Evolutionary conservation across 2,113 vertebrate genomes (phyloP).

Genomic region (Pleuronectes platessa): DNA sequence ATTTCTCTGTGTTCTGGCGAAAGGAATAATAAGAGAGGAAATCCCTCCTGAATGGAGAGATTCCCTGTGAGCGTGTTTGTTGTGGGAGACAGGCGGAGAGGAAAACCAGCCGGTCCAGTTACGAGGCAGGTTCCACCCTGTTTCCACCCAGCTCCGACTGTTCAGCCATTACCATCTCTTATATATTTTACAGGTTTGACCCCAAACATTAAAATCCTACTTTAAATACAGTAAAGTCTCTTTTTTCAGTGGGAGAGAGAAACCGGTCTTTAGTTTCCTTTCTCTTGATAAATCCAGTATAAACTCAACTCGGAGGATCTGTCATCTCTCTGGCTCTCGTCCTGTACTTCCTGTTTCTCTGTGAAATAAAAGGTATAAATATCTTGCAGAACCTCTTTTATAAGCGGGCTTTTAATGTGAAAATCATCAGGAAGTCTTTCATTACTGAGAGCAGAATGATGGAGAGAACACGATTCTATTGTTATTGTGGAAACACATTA

Average conservation of each 20-base stretch:
- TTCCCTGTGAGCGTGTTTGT: conserved; percentile 25
- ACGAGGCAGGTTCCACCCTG: conserved; percentile 49
- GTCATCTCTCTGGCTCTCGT: too few relatives aligned
- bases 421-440: not conserved
- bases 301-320: too few relatives aligned
- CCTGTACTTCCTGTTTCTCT: too few relatives aligned
- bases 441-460: not conserved
- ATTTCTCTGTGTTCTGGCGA: not conserved
- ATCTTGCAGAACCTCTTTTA: not conserved
- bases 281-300: too few relatives aligned
- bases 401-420: not conserved
- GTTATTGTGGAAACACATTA: not conserved
- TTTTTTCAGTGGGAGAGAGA: too few relatives aligned
- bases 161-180: not conserved
- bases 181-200: not conserved
- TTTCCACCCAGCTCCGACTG: conserved; percentile 6
- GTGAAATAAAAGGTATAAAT: not conserved
- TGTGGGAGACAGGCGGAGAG: conserved; percentile 39
- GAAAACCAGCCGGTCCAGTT: conserved; percentile 68
- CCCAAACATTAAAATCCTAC: not conserved
- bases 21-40: not conserved
- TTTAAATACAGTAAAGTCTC: not conserved
- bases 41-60: conserved; percentile 27
- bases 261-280: too few relatives aligned
- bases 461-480: not conserved